Conservation (phyloP, 92 coral and sea anemone species). For the Zoanthus solanderi region DNA sequence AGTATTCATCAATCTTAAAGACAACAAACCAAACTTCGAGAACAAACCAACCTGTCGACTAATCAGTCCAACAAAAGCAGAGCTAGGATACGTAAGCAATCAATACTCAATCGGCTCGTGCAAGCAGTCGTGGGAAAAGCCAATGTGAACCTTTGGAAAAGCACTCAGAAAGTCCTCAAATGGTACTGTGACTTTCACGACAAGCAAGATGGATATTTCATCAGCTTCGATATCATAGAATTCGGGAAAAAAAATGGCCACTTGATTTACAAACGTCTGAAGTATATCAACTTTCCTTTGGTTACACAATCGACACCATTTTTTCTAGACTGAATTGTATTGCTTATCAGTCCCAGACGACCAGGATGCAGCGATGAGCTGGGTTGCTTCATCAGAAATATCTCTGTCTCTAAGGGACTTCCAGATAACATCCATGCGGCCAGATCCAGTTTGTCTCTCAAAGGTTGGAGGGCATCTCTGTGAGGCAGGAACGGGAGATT, state of each 20-base stretch:
- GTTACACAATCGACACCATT: conserved; percentile 70
- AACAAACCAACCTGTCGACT: no score
- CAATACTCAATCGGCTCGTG: neutral
- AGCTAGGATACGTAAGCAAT: neutral
- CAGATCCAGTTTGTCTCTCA: neutral
- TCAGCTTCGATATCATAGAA: neutral
- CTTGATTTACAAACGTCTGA: conserved; percentile 64
- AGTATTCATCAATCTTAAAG: conserved; percentile 13
- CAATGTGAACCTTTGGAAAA: neutral
- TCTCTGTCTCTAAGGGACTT: neutral
- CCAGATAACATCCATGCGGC: neutral
- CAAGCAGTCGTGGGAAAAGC: neutral
- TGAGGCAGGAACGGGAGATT: conserved; percentile 60
- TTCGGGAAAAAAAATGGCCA: conserved; percentile 52
- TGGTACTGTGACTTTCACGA: neutral
- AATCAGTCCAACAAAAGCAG: neutral
- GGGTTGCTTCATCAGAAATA: neutral
- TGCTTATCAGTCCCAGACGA: conserved; percentile 14
- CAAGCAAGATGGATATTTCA: neutral
- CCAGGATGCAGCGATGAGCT: neutral
- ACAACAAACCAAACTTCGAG: no score
- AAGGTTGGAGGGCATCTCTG: neutral
- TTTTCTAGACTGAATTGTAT: conserved; percentile 77
- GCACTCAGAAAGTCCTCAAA: neutral
- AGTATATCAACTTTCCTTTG: conserved; percentile 63